A percentile compares a stretch with the other conserved stretches of the same genome.
Evolutionary conservation across 2,888 invertebrate species (phyloP).

Genomic region (Latrodectus hesperus): DNA sequence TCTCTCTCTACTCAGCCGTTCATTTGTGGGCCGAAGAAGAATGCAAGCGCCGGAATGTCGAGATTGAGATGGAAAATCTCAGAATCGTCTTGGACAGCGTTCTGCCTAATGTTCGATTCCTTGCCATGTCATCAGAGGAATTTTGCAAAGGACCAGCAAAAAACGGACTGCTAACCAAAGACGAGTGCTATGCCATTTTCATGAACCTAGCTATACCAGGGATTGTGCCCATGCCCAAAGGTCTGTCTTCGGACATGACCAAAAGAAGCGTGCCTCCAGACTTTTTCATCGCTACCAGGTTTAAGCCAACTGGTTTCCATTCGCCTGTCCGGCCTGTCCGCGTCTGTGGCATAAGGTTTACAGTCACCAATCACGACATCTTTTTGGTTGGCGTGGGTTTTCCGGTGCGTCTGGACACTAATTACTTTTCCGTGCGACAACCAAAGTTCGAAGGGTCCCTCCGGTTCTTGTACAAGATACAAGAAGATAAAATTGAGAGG

Average conservation of each 20-base stretch:
- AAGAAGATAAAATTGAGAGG: constrained; percentile 68
- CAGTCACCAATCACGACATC: constrained; percentile 71
- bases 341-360: constrained; percentile 71
- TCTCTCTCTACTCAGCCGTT: constrained; percentile 71
- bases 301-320: constrained; percentile 71
- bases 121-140: constrained; percentile 71
- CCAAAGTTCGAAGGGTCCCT: constrained; percentile 71
- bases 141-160: constrained; percentile 70
- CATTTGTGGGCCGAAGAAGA: constrained; percentile 71
- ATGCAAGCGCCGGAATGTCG: constrained; percentile 69
- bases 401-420: constrained; percentile 71
- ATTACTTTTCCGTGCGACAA: constrained; percentile 60
- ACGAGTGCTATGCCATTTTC: constrained; percentile 71
- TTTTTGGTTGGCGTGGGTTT: constrained; percentile 71
- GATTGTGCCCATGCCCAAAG: constrained; percentile 71
- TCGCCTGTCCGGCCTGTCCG: constrained; percentile 68
- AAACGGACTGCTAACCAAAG: constrained; percentile 70
- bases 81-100: constrained; percentile 68
- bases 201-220: constrained; percentile 72
- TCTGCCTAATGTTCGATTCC: constrained; percentile 69
- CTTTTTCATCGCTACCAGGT: constrained; percentile 68
- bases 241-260: constrained; percentile 62
- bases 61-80: constrained; percentile 68
- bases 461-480: constrained; percentile 71
- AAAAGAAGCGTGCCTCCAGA: constrained; percentile 63